Evolutionary conservation across 2,113 vertebrate genomes (phyloP), one percentile per base, ranked within the genome.

Genomic region (Ciconia stormi): DNA sequence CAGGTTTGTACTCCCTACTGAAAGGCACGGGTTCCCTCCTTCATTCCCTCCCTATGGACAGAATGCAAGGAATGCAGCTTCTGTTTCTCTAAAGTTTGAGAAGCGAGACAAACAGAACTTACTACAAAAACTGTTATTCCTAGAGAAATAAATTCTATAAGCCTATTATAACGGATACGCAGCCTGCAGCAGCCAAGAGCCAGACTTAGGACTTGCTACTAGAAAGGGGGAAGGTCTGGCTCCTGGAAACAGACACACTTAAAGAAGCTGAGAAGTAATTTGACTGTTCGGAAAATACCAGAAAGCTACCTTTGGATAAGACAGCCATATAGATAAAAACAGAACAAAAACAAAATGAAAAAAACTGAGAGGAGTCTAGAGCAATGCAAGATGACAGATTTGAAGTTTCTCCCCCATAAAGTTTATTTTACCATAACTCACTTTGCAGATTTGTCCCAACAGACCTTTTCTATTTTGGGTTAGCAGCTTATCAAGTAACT

Each of bases 41-140:
- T 85, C 81, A 79, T 46, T 93, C 63, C 59, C 36, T 73, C 78
- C 53, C 52, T 86, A 50, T 2, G 49, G 61, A 84, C 0, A 91
- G 83, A 93, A 93, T 52, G 73, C 49, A 82, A 96, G 65, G 73
- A 96, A 96, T 71, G 67, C 55, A 89, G 42, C 44, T 89, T 70
- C 89, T 72, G 65, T 69, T 85, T 79, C 84, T 67, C 44, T 85
- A 18, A 85, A 72, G 62, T 58, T 25, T 65, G 38, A 66, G 9
- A 90, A 88, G 73, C 0, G 7, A 91, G 42, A 83, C 55, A 86
- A 95, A 80, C n/a, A 53, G 67, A 85, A 78, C 25, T 66, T 90
- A 32, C 14, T 52, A 66, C 29, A 90, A 90, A 95, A 96, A 18
- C 15, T 26, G 53, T 62, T 62, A 72, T 61, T 93, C n/a, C 26